Conservation (phyloP, 2,797 vertebrate genomes). For the Catostomus latipinnis region DNA sequence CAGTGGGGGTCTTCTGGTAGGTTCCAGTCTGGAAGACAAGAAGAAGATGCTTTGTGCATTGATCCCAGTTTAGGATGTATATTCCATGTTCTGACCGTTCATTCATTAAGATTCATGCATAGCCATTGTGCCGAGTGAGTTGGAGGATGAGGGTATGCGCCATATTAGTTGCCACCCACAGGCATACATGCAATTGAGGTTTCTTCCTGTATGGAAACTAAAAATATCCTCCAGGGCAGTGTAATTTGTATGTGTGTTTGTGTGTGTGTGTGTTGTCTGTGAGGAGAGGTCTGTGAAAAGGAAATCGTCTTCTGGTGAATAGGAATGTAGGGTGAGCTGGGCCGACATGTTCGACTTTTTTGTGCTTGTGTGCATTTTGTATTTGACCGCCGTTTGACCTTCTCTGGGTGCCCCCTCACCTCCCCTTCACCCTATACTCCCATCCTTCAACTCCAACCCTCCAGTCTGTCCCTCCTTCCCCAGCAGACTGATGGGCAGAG, state of each 20-base stretch:
- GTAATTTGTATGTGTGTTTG: constrained; percentile 19
- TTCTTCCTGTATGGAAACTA: constrained; percentile 53
- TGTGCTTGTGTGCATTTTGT: constrained; percentile 70
- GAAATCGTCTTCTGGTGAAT: constrained; percentile 57
- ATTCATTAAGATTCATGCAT: constrained; percentile 41
- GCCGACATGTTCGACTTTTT: constrained; percentile 37
- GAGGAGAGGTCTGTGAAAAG: constrained; percentile 42
- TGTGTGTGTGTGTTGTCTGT: constrained; percentile 36
- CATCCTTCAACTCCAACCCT: constrained; percentile 62
- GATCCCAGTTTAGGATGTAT: constrained; percentile 41
- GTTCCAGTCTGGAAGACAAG: constrained; percentile 43
- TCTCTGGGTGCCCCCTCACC: constrained; percentile 61
- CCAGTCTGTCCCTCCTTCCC: constrained; percentile 67
- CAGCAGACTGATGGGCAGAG: constrained; percentile 77
- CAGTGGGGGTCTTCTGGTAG: constrained; percentile 55
- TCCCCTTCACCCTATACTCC: constrained; percentile 63
- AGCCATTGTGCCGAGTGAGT: constrained; percentile 30
- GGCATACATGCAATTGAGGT: constrained; percentile 9
- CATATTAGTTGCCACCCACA: constrained; percentile 35
- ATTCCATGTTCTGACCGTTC: constrained; percentile 14
- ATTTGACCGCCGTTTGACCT: constrained; percentile 86
- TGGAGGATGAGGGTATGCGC: neutral
- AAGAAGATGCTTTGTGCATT: constrained; percentile 52
- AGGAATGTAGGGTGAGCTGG: constrained; percentile 52
- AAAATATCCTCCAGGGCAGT: constrained; percentile 47